Percentiles rank a stretch among this genome's conserved stretches.
phyloP scores from a whole-genome alignment of 2,888 invertebrate species.

The Bombylius major region DNA sequence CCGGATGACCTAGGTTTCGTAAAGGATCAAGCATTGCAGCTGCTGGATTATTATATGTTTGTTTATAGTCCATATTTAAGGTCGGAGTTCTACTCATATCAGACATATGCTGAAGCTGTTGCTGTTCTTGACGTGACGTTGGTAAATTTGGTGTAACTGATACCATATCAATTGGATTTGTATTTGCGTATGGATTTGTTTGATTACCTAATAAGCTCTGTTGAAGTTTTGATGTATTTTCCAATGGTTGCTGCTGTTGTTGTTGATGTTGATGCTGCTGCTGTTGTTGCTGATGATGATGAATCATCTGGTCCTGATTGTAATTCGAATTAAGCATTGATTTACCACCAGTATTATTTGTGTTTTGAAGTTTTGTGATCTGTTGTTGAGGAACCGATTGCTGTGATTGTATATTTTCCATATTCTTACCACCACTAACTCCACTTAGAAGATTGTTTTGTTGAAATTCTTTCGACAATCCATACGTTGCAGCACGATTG shows the following conservation, averaged over 20 bases:
- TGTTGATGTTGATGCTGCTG: conserved; percentile 11
- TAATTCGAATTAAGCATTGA: not conserved
- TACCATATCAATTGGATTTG: not conserved
- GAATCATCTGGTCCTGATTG: not conserved
- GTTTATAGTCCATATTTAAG: conserved; percentile 15
- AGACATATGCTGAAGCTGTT: conserved; percentile 16
- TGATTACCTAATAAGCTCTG: too few species aligned
- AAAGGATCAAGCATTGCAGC: conserved; percentile 16
- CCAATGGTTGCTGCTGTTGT: conserved; percentile 12
- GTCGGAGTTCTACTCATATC: conserved; percentile 7
- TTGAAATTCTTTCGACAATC: conserved; percentile 31
- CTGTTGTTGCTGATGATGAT: conserved; percentile 3
- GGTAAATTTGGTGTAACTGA: not conserved
- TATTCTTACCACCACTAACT: conserved; percentile 5
- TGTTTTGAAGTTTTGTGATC: not conserved
- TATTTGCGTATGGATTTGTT: too few species aligned
- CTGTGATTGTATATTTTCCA: conserved; percentile 23
- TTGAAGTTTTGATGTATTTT: conserved; percentile 1
- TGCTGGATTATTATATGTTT: conserved; percentile 27
- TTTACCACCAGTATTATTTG: not conserved
- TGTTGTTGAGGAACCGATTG: conserved; percentile 19
- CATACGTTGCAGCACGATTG: conserved; percentile 34
- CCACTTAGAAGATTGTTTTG: conserved; percentile 6
- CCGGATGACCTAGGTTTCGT: conserved; percentile 21
- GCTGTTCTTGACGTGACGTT: conserved; percentile 14